phyloP scores from a whole-genome alignment of 2,113 vertebrate genomes.

The Petromus typicus region DNA sequence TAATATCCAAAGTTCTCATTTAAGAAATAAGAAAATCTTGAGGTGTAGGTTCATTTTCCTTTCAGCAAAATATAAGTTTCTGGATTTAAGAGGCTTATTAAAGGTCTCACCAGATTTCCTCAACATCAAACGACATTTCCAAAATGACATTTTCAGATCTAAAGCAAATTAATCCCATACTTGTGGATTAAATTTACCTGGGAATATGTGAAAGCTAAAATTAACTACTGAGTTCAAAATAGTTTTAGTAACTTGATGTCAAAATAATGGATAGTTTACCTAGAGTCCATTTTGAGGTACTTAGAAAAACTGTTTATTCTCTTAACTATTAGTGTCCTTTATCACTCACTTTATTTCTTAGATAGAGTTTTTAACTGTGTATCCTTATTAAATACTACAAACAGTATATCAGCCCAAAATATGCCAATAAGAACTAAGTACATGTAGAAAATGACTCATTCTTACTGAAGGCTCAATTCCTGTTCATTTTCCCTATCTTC shows the following conservation, averaged over 20 bases:
- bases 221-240: slow-evolving; percentile 63
- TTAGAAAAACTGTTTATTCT: background rate
- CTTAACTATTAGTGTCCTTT: background rate
- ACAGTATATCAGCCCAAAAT: background rate
- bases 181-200: slow-evolving; percentile 75
- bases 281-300: slow-evolving; percentile 1
- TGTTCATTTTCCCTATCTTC: background rate
- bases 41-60: slow-evolving; percentile 54
- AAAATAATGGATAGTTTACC: slow-evolving; percentile 40
- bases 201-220: slow-evolving; percentile 68
- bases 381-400: background rate
- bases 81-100: slow-evolving; percentile 78
- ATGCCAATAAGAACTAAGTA: background rate
- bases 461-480: background rate
- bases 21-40: slow-evolving; percentile 55
- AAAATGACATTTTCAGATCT: slow-evolving; percentile 78
- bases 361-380: background rate
- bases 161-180: slow-evolving; percentile 70
- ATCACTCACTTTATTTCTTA: background rate
- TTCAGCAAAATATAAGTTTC: slow-evolving; percentile 68
- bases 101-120: slow-evolving; percentile 78
- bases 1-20: slow-evolving; percentile 55
- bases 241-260: slow-evolving; percentile 4
- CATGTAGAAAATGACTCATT: background rate
- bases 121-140: slow-evolving; percentile 77